Evolutionary conservation across 2,797 vertebrate genomes (phyloP).

Genomic region (Thaleichthys pacificus): DNA sequence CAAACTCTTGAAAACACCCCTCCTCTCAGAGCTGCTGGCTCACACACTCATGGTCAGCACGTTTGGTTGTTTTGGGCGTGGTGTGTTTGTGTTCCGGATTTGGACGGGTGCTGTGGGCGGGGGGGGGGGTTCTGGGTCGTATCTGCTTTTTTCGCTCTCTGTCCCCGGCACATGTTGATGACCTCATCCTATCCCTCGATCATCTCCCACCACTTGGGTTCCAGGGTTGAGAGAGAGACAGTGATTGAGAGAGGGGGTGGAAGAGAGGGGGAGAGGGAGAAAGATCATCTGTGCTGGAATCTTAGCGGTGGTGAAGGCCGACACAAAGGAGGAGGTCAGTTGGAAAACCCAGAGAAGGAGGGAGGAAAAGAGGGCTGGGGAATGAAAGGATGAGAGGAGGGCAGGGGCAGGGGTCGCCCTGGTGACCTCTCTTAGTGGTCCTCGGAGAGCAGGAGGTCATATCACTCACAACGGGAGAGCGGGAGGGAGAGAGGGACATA

Average conservation of each 20-base stretch:
- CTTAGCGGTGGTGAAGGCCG: slow-evolving; percentile 23
- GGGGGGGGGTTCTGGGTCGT: background rate
- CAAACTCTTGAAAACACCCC: background rate
- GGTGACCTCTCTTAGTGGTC: slow-evolving; percentile 39
- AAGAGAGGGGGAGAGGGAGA: slow-evolving; percentile 1
- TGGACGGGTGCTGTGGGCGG: background rate
- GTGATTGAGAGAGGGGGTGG: background rate
- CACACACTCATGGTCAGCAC: slow-evolving; percentile 20
- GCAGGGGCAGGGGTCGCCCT: slow-evolving; percentile 26
- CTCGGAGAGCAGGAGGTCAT: slow-evolving; percentile 6
- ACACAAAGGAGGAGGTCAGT: slow-evolving; percentile 57
- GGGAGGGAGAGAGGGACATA: background rate
- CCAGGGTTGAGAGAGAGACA: background rate
- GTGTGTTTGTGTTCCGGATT: background rate
- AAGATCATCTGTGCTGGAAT: slow-evolving; percentile 40
- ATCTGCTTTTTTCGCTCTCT: background rate
- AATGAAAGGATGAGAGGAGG: background rate
- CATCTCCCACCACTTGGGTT: background rate
- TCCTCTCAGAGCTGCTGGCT: background rate
- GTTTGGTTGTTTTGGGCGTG: background rate
- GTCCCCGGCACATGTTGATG: background rate
- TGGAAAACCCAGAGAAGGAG: slow-evolving; percentile 36
- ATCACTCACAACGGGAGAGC: no score
- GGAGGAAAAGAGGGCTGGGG: slow-evolving; percentile 1
- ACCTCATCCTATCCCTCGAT: slow-evolving; percentile 1